Conservation (phyloP, 2,797 vertebrate genomes). For the Phataginus tetradactyla region DNA sequence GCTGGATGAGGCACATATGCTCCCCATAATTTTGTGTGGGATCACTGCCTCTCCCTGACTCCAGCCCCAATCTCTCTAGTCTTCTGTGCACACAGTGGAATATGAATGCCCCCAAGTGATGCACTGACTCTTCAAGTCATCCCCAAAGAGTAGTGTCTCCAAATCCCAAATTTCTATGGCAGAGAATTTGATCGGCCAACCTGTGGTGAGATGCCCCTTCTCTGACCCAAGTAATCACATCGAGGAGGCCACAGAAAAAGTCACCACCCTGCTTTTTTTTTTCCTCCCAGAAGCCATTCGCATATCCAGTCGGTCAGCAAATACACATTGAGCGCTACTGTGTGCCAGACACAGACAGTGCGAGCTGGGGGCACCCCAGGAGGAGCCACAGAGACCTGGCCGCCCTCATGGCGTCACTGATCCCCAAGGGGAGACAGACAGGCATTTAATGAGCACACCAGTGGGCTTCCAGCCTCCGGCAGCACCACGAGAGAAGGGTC, state of each 20-base stretch:
- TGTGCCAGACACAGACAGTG: neutral
- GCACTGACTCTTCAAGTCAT: neutral
- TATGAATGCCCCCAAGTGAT: fast-evolving
- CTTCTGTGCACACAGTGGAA: neutral
- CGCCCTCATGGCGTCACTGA: neutral
- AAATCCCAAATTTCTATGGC: neutral
- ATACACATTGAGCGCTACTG: neutral
- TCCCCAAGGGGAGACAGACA: fast-evolving
- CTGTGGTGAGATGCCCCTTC: neutral
- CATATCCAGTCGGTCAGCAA: neutral
- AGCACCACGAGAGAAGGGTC: no score
- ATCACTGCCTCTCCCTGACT: neutral
- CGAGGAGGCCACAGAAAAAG: neutral
- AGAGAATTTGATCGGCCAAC: neutral
- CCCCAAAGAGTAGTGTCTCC: neutral
- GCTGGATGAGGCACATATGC: neutral
- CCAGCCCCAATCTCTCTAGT: neutral
- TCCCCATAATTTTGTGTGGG: neutral
- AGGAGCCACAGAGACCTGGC: no score
- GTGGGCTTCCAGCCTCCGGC: neutral
- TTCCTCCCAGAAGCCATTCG: neutral
- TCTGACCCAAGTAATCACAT: neutral
- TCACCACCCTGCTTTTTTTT: neutral
- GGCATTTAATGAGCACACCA: neutral
- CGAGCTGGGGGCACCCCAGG: neutral